Base-by-base conservation (phyloP, 2,113 vertebrate species). In the Ammodytes marinus region DNA sequence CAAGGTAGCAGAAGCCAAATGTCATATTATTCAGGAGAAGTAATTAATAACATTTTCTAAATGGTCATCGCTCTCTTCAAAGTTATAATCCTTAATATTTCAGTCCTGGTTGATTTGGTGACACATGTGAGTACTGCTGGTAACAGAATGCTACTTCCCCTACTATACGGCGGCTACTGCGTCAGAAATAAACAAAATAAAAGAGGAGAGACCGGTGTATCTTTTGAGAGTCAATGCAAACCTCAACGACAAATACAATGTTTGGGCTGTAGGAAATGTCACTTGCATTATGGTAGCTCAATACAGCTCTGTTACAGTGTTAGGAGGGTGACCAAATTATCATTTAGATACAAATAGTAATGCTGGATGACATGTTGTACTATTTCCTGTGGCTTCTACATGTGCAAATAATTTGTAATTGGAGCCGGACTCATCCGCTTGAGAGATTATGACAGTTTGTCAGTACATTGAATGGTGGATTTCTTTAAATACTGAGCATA, bases 281-380 rank as follows among this genome's bases (percentile, higher is more conserved):
- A 3, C 5, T 19, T 39, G 40, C 19, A 27, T 6, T 57, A 2
- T 35, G 35, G 55, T 3, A 49, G 55, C 37, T 15, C 58, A 63
- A 53, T 14, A 15, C 40, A 63, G 64, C n/a, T 71, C 55, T 43
- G 27, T 40, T 50, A 45, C 71, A 50, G 49, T 8, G 5, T 50
- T 55, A 49, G 10, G 57, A 60, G 35, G 40, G 13, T 40, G 6
- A 40, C 8, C 37, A 60, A 9, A 27, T 27, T 1, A 27, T 27
- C 27, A 27, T 27, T 27, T 27, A 27, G 27, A 27, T 27, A 27
- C 37, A 54, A 61, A 49, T 8, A 14, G 42, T 55, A 61, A 50
- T 4, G 8, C 45, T 74, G 42, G 11, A 17, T 84, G 39, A 57
- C 67, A 64, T 58, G 53, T 58, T 59, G 52, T 17, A 17, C n/a